Percentiles rank a stretch among this genome's conserved stretches.
phyloP scores from a whole-genome alignment of 2,113 vertebrate species.

The Chaetorhynchus papuensis region DNA sequence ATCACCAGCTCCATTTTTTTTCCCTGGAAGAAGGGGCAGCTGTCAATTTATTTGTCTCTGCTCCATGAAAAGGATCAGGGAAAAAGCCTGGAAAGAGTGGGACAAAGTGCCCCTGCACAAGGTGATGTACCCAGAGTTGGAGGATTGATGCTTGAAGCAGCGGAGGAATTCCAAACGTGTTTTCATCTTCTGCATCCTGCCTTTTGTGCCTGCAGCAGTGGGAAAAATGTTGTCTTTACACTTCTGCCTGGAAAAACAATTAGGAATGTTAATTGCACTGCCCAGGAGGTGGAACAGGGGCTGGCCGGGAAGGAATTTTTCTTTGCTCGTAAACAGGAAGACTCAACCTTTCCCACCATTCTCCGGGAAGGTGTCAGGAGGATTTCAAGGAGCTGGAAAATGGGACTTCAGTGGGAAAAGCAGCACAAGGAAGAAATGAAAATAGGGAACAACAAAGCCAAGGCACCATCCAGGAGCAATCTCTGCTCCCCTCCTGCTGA shows the following conservation, averaged over 20 bases:
- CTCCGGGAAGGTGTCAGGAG: neutral
- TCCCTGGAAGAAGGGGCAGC: neutral
- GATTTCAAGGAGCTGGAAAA: constrained; percentile 15
- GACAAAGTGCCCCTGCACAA: neutral
- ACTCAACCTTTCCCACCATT: constrained; percentile 36
- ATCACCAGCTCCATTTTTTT: neutral
- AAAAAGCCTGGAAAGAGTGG: neutral
- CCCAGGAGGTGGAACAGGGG: constrained; percentile 5
- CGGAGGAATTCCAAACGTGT: constrained; percentile 1
- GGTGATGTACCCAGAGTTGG: neutral
- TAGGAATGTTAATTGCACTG: constrained; percentile 10
- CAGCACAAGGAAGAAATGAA: neutral
- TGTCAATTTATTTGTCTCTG: neutral
- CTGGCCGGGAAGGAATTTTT: constrained; percentile 29
- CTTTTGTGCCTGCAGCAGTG: constrained; percentile 10
- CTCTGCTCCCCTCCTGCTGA: neutral
- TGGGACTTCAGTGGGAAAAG: neutral
- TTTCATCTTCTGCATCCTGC: constrained; percentile 14
- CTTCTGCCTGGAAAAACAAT: constrained; percentile 59
- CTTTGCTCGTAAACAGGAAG: constrained; percentile 47
- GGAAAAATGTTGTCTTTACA: constrained; percentile 20
- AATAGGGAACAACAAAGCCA: neutral
- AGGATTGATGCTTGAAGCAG: neutral
- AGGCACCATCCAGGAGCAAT: neutral
- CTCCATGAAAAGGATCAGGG: neutral